Percentiles rank a stretch among this genome's conserved stretches.
Evolutionary conservation across 2,113 vertebrate genomes (phyloP).

Genomic region (Cyphomyrus discorhynchus): DNA sequence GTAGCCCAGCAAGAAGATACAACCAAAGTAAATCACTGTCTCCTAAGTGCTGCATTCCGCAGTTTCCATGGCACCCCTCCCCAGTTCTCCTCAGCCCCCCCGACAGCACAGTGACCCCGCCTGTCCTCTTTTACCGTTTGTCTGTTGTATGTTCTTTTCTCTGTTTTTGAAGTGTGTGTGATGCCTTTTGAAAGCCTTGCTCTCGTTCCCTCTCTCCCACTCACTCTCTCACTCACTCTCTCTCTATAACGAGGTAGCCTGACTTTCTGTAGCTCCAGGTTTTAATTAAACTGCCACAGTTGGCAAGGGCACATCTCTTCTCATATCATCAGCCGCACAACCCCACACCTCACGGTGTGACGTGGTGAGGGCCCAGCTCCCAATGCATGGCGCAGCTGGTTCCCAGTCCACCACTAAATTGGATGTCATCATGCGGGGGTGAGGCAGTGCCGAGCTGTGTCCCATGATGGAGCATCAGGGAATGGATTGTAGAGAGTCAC

Average conservation of each 20-base stretch:
- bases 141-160: conserved; percentile 21
- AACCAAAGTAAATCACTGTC: conserved; percentile 6
- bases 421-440: not conserved
- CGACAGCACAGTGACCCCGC: not conserved
- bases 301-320: conserved; percentile 44
- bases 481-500: not conserved
- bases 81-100: not conserved
- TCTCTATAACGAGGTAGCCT: conserved; percentile 33
- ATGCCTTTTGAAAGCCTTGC: conserved; percentile 4
- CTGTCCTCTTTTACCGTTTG: conserved; percentile 3
- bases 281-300: conserved; percentile 47
- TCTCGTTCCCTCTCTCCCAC: conserved; percentile 14
- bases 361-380: conserved; percentile 9
- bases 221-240: conserved; percentile 9
- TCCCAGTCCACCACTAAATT: not conserved
- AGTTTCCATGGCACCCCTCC: conserved; percentile 11
- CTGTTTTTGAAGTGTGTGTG: conserved; percentile 20
- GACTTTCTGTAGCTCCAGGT: conserved; percentile 35
- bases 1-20: not conserved
- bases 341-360: conserved; percentile 35
- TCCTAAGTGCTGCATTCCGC: not conserved
- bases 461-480: not conserved
- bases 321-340: conserved; percentile 42
- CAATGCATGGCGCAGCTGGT: not conserved
- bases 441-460: not conserved